Conservation (phyloP, 2,113 vertebrate species). For the Ochotona curzoniae region DNA sequence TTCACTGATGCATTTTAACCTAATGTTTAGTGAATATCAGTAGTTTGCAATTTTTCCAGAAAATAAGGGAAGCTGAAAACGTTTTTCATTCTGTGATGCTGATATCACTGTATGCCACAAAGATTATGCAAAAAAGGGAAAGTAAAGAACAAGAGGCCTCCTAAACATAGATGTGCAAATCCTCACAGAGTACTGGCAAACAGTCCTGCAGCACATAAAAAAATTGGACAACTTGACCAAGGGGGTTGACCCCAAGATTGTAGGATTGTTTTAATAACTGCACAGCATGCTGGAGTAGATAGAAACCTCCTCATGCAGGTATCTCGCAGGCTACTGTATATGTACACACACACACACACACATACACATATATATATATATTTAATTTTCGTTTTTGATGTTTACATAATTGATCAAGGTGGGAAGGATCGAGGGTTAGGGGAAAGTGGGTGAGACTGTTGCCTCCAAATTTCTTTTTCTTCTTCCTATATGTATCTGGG, state of each 20-base stretch:
- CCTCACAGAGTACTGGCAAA: background rate
- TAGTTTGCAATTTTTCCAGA: background rate
- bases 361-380: too few species aligned
- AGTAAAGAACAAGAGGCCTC: background rate
- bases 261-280: too few species aligned
- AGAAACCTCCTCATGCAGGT: background rate
- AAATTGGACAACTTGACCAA: background rate
- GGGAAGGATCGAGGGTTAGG: too few species aligned
- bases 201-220: background rate
- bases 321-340: background rate
- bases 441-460: too few species aligned
- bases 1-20: background rate
- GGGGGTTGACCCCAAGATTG: background rate
- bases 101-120: background rate
- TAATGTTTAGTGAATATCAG: background rate
- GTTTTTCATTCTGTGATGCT: background rate
- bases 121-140: background rate
- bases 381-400: too few species aligned
- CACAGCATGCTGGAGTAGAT: background rate
- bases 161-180: background rate
- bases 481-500: too few species aligned
- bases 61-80: background rate
- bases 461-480: too few species aligned
- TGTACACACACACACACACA: too few species aligned
- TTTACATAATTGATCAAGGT: too few species aligned